These are phyloP conservation scores for Orthonevra nobilis DNA, from an alignment of 2,888 invertebrate species.

Conservation along the genomic window DNA sequence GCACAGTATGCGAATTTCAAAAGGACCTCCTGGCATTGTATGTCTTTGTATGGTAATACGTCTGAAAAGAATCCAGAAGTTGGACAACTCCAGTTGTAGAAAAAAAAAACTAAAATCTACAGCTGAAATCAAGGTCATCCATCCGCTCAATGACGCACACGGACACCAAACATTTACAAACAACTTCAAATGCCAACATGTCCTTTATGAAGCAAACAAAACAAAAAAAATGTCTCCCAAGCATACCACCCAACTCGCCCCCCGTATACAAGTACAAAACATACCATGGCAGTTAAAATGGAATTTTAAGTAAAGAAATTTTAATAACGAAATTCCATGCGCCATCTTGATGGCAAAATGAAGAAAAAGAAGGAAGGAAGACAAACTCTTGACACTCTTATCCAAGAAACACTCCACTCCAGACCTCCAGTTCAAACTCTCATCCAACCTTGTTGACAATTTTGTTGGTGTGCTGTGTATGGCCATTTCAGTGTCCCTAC, in stretches of 20 bases:
- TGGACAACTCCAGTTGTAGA: background rate
- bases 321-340: constrained; percentile 54
- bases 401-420: background rate
- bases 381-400: constrained; percentile 45
- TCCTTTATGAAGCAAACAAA: too few relatives aligned
- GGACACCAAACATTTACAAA: too few relatives aligned
- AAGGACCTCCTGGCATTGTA: too few relatives aligned
- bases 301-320: constrained; percentile 54
- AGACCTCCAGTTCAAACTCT: background rate
- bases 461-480: background rate
- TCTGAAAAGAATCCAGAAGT: background rate
- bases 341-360: constrained; percentile 48
- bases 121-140: too few relatives aligned
- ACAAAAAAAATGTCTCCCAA: too few relatives aligned
- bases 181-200: too few relatives aligned
- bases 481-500: constrained; percentile 6
- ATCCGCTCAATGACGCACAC: too few relatives aligned
- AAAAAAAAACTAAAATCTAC: background rate
- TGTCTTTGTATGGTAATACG: background rate
- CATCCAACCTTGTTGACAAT: background rate
- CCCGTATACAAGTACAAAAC: background rate
- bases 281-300: constrained; percentile 32
- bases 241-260: too few relatives aligned
- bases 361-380: constrained; percentile 36
- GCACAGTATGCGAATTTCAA: too few relatives aligned